Percentiles rank a stretch among this genome's conserved stretches.
phyloP scores from a whole-genome alignment of 2,888 invertebrate species.

The Malthinus flaveolus region DNA sequence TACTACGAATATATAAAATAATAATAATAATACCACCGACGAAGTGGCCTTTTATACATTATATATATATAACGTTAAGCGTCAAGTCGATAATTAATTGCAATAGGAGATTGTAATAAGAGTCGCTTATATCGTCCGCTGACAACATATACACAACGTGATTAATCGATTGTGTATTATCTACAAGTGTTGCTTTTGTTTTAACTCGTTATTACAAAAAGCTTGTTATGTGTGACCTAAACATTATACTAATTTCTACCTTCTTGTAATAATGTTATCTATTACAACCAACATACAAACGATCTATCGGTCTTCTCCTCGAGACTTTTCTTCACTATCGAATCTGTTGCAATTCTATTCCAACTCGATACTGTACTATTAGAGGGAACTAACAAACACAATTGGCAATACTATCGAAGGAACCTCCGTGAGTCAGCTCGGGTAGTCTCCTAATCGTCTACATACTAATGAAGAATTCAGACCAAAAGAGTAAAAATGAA shows the following conservation, averaged over 20 bases:
- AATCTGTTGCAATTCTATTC: too few species aligned
- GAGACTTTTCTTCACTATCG: too few species aligned
- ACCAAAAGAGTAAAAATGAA: too few species aligned
- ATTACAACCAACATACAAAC: too few species aligned
- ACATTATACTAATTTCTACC: constrained; percentile 16
- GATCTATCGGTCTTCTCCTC: too few species aligned
- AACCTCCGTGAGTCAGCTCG: too few species aligned
- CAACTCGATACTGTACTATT: too few species aligned
- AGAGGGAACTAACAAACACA: too few species aligned
- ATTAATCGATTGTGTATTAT: constrained; percentile 44
- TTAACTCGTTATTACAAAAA: constrained; percentile 27
- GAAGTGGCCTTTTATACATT: constrained; percentile 23
- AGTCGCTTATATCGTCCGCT: constrained; percentile 37
- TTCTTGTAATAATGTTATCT: neutral
- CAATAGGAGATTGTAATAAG: constrained; percentile 40
- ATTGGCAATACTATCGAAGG: too few species aligned
- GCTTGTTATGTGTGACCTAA: constrained; percentile 18
- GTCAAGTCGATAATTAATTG: constrained; percentile 44
- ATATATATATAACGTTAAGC: constrained; percentile 23
- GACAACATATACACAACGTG: constrained; percentile 40
- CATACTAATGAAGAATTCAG: too few species aligned
- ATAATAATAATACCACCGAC: neutral
- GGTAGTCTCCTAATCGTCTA: too few species aligned
- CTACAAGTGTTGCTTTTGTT: constrained; percentile 35
- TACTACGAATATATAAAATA: neutral